These are phyloP conservation scores for Escarpia spicata DNA, from an alignment of 2,888 invertebrate species.

Conservation along the genomic window DNA sequence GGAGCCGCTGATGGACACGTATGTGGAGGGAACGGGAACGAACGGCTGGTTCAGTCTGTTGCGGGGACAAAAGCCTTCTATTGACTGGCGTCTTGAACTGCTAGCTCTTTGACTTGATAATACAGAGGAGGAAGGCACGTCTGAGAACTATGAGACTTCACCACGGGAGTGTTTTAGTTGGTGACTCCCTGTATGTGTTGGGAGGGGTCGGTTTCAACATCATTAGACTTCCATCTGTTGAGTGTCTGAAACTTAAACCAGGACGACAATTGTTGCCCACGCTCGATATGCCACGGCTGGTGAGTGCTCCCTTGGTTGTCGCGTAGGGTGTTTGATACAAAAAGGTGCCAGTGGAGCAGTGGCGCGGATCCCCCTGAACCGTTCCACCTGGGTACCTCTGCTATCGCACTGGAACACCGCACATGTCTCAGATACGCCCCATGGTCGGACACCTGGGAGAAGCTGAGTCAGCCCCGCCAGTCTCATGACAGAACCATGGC, in stretches of 20 bases:
- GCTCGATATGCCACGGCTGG: slow-evolving; percentile 28
- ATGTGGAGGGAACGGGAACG: slow-evolving; percentile 21
- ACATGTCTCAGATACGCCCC: slow-evolving; percentile 35
- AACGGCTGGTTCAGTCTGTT: slow-evolving; percentile 35
- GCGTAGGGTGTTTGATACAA: slow-evolving; percentile 33
- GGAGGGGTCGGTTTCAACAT: slow-evolving; percentile 36
- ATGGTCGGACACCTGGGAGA: slow-evolving; percentile 31
- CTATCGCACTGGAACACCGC: slow-evolving; percentile 29
- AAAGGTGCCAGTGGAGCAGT: slow-evolving; percentile 34
- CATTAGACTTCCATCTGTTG: slow-evolving; percentile 28
- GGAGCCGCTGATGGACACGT: slow-evolving; percentile 37
- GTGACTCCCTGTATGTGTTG: slow-evolving; percentile 33
- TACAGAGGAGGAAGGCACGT: slow-evolving; percentile 36
- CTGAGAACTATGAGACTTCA: slow-evolving; percentile 32
- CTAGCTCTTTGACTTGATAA: slow-evolving; percentile 36
- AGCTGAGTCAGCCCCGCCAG: slow-evolving; percentile 30
- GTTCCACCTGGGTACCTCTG: slow-evolving; percentile 32
- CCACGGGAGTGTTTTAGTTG: slow-evolving; percentile 33
- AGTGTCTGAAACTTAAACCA: slow-evolving; percentile 23
- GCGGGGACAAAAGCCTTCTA: slow-evolving; percentile 30
- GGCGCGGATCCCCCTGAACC: slow-evolving; percentile 34
- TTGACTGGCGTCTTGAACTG: slow-evolving; percentile 37
- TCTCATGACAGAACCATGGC: slow-evolving; percentile 39
- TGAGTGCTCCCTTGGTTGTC: slow-evolving; percentile 34
- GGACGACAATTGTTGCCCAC: slow-evolving; percentile 25